phyloP scores from a whole-genome alignment of 2,113 vertebrate species.

The Varanus komodoensis region DNA sequence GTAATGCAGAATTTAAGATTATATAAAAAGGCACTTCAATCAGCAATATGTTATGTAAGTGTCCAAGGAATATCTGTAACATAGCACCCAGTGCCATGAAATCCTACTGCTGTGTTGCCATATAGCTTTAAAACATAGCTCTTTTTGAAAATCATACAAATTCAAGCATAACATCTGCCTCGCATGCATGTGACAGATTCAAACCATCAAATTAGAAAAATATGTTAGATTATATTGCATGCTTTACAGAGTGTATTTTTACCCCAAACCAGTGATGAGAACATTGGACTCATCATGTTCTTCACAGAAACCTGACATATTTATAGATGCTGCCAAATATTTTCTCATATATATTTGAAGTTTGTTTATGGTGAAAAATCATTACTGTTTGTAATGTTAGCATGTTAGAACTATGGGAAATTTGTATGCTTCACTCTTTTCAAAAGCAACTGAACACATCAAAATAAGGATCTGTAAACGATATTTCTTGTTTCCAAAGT shows the following conservation, averaged over 20 bases:
- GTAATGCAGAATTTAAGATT: not conserved
- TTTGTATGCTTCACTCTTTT: not conserved
- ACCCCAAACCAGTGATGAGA: fast-evolving
- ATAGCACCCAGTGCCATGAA: not conserved
- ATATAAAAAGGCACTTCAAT: not conserved
- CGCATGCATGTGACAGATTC: not conserved
- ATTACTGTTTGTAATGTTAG: fast-evolving
- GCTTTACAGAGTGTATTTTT: not conserved
- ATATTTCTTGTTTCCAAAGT: fast-evolving
- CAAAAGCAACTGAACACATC: not conserved
- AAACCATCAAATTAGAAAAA: slow-evolving; percentile 5
- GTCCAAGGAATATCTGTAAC: not conserved
- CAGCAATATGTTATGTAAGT: not conserved
- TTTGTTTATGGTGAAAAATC: not conserved
- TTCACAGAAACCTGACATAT: fast-evolving
- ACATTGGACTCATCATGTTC: fast-evolving
- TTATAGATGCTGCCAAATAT: not conserved
- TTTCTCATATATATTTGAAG: not conserved
- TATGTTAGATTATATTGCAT: fast-evolving
- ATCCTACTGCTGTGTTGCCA: not conserved
- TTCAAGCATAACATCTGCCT: not conserved
- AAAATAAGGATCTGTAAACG: not conserved
- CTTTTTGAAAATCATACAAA: not conserved
- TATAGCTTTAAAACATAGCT: not conserved
- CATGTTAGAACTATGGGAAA: not conserved